Evolutionary conservation across 2,888 invertebrate genomes (phyloP).

Genomic region (Apodemia duryi): DNA sequence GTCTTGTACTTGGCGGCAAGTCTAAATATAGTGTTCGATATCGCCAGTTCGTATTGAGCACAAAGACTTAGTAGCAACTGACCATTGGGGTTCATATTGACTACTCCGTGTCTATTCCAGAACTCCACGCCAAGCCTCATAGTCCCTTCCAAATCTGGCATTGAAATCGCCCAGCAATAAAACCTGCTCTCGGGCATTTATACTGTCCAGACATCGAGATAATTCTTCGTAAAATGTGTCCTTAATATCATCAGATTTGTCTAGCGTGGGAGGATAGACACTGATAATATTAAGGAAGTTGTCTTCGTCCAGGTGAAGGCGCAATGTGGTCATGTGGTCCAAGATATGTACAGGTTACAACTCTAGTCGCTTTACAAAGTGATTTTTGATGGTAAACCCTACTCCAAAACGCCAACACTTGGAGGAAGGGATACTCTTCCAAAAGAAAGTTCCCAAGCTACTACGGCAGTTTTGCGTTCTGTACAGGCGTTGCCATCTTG

Average conservation of each 20-base stretch:
- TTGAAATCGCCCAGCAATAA: too few species aligned
- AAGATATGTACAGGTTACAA: conserved; percentile 23
- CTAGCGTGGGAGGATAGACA: background rate
- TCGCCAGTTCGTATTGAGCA: conserved; percentile 27
- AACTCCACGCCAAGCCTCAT: too few species aligned
- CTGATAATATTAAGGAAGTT: conserved; percentile 23
- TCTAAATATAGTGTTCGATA: conserved; percentile 32
- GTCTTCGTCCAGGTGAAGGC: conserved; percentile 26
- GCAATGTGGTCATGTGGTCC: conserved; percentile 23
- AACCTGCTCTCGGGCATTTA: too few species aligned
- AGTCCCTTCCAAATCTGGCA: too few species aligned
- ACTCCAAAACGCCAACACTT: background rate
- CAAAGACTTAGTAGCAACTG: conserved; percentile 32
- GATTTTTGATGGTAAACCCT: background rate
- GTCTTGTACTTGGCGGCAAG: conserved; percentile 34
- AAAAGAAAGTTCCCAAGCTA: background rate
- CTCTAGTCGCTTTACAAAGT: background rate
- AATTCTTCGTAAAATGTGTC: too few species aligned
- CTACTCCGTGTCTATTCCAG: conserved; percentile 29
- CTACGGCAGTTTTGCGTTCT: conserved; percentile 25
- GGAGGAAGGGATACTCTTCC: background rate
- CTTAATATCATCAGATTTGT: too few species aligned
- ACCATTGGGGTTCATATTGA: conserved; percentile 34
- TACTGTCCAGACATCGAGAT: too few species aligned
- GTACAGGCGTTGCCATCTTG: conserved; percentile 25